A percentile compares a stretch with the other conserved stretches of the same genome.
Conservation (phyloP, 2,797 vertebrate species). For the Coregonus sp. region DNA sequence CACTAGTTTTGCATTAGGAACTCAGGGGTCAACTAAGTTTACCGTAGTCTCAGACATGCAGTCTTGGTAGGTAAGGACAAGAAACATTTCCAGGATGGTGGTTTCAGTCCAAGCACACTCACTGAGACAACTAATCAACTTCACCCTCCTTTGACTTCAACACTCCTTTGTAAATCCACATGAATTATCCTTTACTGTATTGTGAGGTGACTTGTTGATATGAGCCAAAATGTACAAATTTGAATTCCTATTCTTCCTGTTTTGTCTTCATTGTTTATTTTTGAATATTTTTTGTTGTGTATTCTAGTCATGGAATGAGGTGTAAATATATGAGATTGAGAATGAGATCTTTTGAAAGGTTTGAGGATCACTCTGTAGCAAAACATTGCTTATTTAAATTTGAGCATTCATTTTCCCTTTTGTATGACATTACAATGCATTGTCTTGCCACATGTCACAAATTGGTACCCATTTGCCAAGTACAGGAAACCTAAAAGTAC, state of each 20-base stretch:
- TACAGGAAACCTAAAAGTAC: constrained; percentile 72
- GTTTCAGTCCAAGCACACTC: constrained; percentile 69
- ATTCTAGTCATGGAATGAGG: constrained; percentile 60
- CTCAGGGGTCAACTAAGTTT: constrained; percentile 86
- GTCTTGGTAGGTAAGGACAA: constrained; percentile 53
- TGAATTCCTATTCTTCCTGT: constrained; percentile 23
- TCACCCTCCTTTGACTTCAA: constrained; percentile 65
- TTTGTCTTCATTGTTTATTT: constrained; percentile 44
- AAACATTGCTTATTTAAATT: constrained; percentile 71
- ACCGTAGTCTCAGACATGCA: constrained; percentile 77
- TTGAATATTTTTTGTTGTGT: constrained; percentile 51
- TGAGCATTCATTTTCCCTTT: constrained; percentile 27
- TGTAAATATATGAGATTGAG: constrained; percentile 74
- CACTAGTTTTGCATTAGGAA: constrained; percentile 85
- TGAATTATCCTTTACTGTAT: constrained; percentile 69
- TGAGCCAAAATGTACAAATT: constrained; percentile 77
- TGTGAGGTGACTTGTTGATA: constrained; percentile 60
- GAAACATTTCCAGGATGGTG: constrained; percentile 57
- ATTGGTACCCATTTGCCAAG: constrained; percentile 80
- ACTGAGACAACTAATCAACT: constrained; percentile 65
- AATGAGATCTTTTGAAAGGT: constrained; percentile 55
- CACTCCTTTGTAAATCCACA: constrained; percentile 78
- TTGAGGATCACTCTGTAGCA: constrained; percentile 69
- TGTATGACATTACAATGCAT: constrained; percentile 63
- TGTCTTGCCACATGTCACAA: constrained; percentile 77